These are phyloP conservation scores for Pogona vitticeps DNA, from an alignment of 2,113 vertebrate species.

Conservation along the genomic window DNA sequence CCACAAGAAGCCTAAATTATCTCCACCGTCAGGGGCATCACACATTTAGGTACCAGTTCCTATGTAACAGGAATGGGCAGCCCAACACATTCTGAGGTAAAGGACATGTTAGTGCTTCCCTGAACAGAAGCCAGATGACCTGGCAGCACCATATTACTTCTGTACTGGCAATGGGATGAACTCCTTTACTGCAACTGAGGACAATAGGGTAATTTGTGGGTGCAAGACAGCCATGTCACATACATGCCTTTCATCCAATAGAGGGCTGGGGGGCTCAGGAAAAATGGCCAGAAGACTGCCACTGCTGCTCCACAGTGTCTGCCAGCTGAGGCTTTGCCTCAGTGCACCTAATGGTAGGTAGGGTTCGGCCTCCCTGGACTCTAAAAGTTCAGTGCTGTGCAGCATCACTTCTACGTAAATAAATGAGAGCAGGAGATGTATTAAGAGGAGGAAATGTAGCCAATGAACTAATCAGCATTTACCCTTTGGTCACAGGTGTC, in stretches of 20 bases:
- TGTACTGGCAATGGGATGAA: no score
- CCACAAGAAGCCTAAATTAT: neutral
- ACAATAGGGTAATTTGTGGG: no score
- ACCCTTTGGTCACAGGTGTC: slow-evolving; percentile 79
- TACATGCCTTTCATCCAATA: neutral
- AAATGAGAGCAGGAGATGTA: accelerated
- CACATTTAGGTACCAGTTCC: no score
- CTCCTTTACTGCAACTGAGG: no score
- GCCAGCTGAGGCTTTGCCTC: neutral
- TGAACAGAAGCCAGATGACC: no score
- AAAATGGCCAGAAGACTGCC: neutral
- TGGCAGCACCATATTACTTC: no score
- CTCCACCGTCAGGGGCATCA: no score
- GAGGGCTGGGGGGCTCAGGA: neutral
- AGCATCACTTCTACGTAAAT: neutral
- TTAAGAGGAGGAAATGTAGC: accelerated
- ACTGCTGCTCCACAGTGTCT: neutral
- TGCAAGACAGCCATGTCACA: neutral
- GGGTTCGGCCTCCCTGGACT: neutral
- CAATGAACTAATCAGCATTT: neutral
- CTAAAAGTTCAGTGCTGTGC: accelerated
- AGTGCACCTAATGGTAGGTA: neutral
- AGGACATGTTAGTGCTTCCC: no score
- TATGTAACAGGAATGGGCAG: no score
- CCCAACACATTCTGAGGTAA: no score